These are phyloP conservation scores for Pissodes strobi DNA, from an alignment of 1,140 invertebrate species.

Conservation along the genomic window DNA sequence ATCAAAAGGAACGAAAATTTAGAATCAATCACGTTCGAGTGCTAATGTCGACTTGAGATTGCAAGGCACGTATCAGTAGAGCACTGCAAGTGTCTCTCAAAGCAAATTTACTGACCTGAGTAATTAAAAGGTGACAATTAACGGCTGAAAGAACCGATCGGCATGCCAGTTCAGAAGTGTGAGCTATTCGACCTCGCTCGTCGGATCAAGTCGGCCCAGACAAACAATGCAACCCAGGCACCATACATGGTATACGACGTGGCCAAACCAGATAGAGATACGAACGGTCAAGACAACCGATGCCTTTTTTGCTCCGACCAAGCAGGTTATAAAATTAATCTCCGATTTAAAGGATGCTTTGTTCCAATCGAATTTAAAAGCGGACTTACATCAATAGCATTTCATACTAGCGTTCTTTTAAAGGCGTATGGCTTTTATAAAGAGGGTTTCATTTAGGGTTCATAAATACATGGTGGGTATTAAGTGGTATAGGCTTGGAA, in stretches of 20 bases:
- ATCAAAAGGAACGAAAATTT: background rate
- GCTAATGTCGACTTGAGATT: slow-evolving; percentile 30
- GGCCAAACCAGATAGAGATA: slow-evolving; percentile 39
- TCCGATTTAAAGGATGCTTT: slow-evolving; percentile 31
- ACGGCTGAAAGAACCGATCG: slow-evolving; percentile 52
- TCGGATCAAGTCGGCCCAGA: slow-evolving; percentile 27
- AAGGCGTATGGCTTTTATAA: too few relatives aligned
- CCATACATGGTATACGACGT: slow-evolving; percentile 40
- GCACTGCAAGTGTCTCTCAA: slow-evolving; percentile 36
- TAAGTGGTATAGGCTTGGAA: too few relatives aligned
- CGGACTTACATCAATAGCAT: slow-evolving; percentile 1
- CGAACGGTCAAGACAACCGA: slow-evolving; percentile 28
- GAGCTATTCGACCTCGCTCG: slow-evolving; percentile 49
- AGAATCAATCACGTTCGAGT: slow-evolving; percentile 10
- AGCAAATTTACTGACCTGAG: slow-evolving; percentile 52
- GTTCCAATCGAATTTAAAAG: slow-evolving; percentile 31
- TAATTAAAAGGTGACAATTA: slow-evolving; percentile 57
- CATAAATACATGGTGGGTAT: too few relatives aligned
- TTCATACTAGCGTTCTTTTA: background rate
- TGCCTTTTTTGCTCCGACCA: slow-evolving; percentile 29
- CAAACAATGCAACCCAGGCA: slow-evolving; percentile 34
- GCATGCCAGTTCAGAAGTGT: slow-evolving; percentile 52
- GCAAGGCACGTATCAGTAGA: slow-evolving; percentile 40
- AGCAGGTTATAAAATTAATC: slow-evolving; percentile 37
- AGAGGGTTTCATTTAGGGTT: too few relatives aligned